Base-by-base conservation (phyloP, 2,797 vertebrate genomes). In the Oreochromis grahami region DNA sequence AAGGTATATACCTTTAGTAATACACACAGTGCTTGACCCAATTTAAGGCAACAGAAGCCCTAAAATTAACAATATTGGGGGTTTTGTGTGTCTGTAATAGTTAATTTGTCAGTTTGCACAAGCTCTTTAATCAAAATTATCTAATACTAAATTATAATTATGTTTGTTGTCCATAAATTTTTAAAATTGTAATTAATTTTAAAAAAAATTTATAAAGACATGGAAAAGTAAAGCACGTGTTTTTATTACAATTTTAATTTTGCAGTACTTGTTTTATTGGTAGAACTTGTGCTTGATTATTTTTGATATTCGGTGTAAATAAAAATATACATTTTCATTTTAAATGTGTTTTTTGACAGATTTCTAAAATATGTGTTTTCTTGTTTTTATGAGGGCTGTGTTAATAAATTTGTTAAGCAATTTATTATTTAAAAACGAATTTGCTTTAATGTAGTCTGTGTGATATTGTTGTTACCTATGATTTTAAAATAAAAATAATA, bases 151-250 rank as follows among this genome's bases (percentile, higher is more conserved):
- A 68, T 65, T 21, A 68, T 68, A 68, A 68, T 24, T 24, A 3
- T 68, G 13, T 68, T 68, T 43, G 36, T 43, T 68, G 7, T 26
- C 36, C n/a, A 6, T 24, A 8, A 15, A 15, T 24, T 6, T 15
- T 0, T 0, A 7, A 26, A n/a, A 63, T 38, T 38, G 9, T 36
- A 7, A 34, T 8, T 36, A 34, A 38, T 38, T 38, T 38, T 1
- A n/a, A n/a, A n/a, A n/a, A n/a, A n/a, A n/a, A n/a, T n/a, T 43
- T 14, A 45, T 3, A 14, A 14, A 45, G 14, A 45, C 5, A 13
- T 32, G 19, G 10, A 65, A 68, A 24, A 0, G 8, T 43, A 43
- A 43, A 43, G 38, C 63, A 43, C 8, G 7, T 70, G 12, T 24
- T 70, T 70, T 70, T 4, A 70, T 43, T 68, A 43, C 7, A 10